Evolutionary conservation across 2,113 vertebrate species (phyloP), one percentile per base, ranked within the genome.

Genomic region (Enhydra lutris): DNA sequence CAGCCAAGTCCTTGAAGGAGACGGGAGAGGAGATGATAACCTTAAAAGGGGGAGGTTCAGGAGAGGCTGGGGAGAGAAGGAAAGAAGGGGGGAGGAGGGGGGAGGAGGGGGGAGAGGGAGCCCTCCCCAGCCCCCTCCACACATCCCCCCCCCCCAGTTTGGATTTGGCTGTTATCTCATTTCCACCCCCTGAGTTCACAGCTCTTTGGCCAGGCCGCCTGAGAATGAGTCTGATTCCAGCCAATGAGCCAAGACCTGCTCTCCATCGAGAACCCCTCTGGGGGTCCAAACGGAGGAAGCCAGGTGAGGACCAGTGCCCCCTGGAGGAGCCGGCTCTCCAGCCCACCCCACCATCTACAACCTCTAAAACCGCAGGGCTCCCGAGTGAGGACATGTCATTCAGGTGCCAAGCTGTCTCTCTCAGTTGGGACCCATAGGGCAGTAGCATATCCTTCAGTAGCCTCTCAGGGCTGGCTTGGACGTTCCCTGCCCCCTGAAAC

Each of bases 1-100:
- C 85, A 88, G 97, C 95, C 97, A 97, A 96, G 96, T 96, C 96
- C 97, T 98, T 97, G 95, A 91, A 85, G 65, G 76, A 96, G 97
- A 97, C 34, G 3, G 82, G 67, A 90, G 92, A 95, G 69, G 87
- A 97, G 95, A 92, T 10, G 61, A 93, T 95, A 95, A 97, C 94
- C 92, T 96, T 91, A 92, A 87, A 71, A 61, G 57, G 45, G 69
- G 91, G 50, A 63, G 71, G 61, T 21, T 65, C 20, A 21, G 24
- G 59, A 69, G 47, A 67, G 15, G 8, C 8, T 85, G 83, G 24
- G 39, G 57, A 84, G 34, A 92, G 69, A 76, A 23, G 23, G 26
- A 24, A 26, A 15, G 57, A 39, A 50, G 12, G 24, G 24, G 55
- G 45, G 4, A 74, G 39, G 59, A 45, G 12, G 24, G 24, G 55